A percentile compares a stretch with the other conserved stretches of the same genome.
Evolutionary conservation across 1,140 invertebrate species (phyloP).

Genomic region (Lucilia cuprina): DNA sequence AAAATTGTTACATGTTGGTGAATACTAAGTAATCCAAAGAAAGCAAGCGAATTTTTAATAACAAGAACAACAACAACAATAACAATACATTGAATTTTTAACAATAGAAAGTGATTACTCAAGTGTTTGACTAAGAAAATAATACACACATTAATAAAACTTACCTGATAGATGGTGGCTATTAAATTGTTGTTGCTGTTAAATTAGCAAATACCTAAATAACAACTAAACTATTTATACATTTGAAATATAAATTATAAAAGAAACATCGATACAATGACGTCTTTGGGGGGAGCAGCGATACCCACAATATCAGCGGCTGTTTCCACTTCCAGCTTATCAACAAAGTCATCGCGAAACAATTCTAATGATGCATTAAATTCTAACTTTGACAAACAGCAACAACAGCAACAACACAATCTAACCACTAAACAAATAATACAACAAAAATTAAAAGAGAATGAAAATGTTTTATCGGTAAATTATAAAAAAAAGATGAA

Average conservation of each 20-base stretch:
- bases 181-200: neutral
- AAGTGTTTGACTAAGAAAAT: neutral
- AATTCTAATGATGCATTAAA: slow-evolving; percentile 24
- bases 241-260: neutral
- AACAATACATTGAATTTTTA: neutral
- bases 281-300: slow-evolving; percentile 8
- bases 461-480: slow-evolving; percentile 54
- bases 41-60: neutral
- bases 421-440: slow-evolving; percentile 45
- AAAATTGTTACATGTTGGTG: neutral
- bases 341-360: neutral
- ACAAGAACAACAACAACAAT: neutral
- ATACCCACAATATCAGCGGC: slow-evolving; percentile 40
- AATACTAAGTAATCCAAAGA: neutral
- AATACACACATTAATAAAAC: neutral
- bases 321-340: slow-evolving; percentile 18
- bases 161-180: neutral
- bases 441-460: slow-evolving; percentile 56
- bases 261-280: neutral
- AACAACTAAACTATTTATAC: too few relatives aligned
- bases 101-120: slow-evolving; percentile 15
- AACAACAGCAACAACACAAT: neutral
- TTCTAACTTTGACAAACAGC: neutral
- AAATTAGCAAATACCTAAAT: too few relatives aligned
- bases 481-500: slow-evolving; percentile 17